These are phyloP conservation scores for Heliconius melpomene DNA, from an alignment of 1,140 invertebrate species.

Conservation along the genomic window DNA sequence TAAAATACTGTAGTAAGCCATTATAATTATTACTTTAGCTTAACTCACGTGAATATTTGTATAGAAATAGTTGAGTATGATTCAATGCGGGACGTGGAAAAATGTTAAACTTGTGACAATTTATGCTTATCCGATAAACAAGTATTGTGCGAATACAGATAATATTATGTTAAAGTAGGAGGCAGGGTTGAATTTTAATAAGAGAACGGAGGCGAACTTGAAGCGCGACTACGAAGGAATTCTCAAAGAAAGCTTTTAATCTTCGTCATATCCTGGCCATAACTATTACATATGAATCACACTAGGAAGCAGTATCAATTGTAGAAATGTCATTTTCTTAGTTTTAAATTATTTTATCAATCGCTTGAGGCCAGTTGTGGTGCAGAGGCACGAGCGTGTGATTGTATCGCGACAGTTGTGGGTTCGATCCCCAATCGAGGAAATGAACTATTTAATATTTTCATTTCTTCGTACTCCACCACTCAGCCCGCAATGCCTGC, in stretches of 20 bases:
- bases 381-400: too few species aligned
- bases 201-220: slow-evolving; percentile 33
- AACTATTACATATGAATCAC: too few species aligned
- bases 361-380: not conserved
- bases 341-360: not conserved
- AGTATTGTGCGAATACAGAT: slow-evolving; percentile 40
- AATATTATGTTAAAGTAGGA: slow-evolving; percentile 42
- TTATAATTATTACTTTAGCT: not conserved
- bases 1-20: not conserved
- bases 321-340: too few species aligned
- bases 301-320: not conserved
- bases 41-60: not conserved
- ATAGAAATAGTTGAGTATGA: slow-evolving; percentile 4
- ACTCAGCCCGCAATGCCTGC: too few species aligned
- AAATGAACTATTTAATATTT: too few species aligned
- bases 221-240: slow-evolving; percentile 2
- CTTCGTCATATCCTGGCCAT: too few species aligned
- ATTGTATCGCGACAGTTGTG: too few species aligned
- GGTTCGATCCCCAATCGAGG: too few species aligned
- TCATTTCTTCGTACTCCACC: too few species aligned
- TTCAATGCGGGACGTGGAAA: slow-evolving; percentile 21
- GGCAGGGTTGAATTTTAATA: slow-evolving; percentile 44
- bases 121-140: slow-evolving; percentile 15
- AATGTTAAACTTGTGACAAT: slow-evolving; percentile 23
- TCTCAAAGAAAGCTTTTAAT: not conserved